Conservation (phyloP, 2,888 invertebrate species). For the Siphonodentalium dalli region DNA sequence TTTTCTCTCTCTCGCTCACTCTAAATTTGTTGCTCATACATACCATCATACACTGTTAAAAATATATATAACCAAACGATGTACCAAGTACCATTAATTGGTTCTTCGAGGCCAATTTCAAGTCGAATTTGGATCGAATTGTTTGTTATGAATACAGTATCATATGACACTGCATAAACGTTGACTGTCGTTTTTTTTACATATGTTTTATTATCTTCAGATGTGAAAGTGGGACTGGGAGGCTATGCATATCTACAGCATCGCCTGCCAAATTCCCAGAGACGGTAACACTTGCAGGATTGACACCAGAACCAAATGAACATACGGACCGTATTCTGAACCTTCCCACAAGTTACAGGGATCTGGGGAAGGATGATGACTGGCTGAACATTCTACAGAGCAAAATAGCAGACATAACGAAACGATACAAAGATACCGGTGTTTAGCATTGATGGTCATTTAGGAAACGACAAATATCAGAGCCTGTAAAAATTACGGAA, state of each 20-base stretch:
- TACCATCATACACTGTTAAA: no score
- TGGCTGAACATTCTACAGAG: slow-evolving; percentile 48
- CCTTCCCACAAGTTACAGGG: slow-evolving; percentile 41
- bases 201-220: slow-evolving; percentile 7
- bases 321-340: slow-evolving; percentile 33
- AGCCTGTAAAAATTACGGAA: no score
- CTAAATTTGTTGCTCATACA: no score
- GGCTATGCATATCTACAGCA: slow-evolving; percentile 64
- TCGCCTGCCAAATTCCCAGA: slow-evolving; percentile 66
- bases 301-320: slow-evolving; percentile 36
- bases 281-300: slow-evolving; percentile 53
- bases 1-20: no score
- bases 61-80: no score
- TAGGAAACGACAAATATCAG: no score
- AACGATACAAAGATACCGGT: no score
- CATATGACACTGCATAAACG: neutral
- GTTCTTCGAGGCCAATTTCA: no score
- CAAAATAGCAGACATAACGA: slow-evolving; percentile 39
- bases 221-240: slow-evolving; percentile 2
- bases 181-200: neutral
- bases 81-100: no score
- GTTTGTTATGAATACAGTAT: neutral
- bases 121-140: no score
- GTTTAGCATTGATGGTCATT: no score
- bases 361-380: slow-evolving; percentile 51